These are phyloP conservation scores for Fratercula arctica DNA, from an alignment of 2,797 vertebrate genomes.

Conservation along the genomic window DNA sequence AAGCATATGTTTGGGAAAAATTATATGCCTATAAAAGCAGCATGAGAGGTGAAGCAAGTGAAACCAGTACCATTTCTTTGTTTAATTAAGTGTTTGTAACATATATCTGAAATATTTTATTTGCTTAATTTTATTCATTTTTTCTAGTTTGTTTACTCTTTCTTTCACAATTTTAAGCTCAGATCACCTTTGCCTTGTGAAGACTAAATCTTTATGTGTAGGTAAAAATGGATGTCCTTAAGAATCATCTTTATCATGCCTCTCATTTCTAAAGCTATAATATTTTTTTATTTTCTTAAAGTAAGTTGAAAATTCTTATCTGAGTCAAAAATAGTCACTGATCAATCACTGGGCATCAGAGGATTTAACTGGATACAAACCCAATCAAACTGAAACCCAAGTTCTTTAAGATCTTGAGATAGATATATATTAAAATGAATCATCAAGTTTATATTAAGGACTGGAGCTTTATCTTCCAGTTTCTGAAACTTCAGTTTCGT, in stretches of 20 bases:
- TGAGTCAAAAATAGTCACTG: conserved; percentile 20
- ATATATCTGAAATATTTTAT: background rate
- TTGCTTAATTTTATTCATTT: background rate
- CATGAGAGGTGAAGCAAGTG: background rate
- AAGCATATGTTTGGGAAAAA: background rate
- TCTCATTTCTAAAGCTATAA: conserved; percentile 22
- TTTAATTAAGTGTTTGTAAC: background rate
- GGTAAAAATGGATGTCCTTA: background rate
- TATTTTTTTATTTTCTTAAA: conserved; percentile 2
- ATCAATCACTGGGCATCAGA: background rate
- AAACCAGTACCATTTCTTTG: background rate
- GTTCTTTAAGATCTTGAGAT: background rate
- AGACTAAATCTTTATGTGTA: conserved; percentile 15
- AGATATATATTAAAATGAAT: background rate
- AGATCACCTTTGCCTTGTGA: background rate
- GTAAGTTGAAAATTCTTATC: conserved; percentile 18
- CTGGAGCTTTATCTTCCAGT: background rate
- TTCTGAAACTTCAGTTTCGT: background rate
- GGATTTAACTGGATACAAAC: background rate
- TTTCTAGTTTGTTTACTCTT: background rate
- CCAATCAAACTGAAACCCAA: background rate
- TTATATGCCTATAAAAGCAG: background rate
- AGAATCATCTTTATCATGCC: background rate
- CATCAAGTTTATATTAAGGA: background rate
- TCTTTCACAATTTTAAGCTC: background rate